Conservation (phyloP, 2,888 invertebrate species). For the Chelonus formosanus region DNA sequence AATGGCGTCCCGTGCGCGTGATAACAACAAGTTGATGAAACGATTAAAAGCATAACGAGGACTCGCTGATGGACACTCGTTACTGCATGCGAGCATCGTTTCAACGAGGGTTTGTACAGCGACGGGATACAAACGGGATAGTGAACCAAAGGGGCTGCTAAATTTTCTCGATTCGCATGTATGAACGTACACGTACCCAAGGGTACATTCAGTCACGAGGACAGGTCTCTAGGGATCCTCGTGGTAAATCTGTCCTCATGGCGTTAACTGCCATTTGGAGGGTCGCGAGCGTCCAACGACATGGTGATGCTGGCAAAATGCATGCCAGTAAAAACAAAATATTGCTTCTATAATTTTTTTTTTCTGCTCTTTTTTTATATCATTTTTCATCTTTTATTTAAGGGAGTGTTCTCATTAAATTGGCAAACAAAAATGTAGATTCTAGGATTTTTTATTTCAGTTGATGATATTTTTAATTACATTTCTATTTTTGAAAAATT, state of each 20-base stretch:
- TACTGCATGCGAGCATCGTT: constrained; percentile 8
- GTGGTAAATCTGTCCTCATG: constrained; percentile 59
- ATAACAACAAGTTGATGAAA: constrained; percentile 63
- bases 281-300: constrained; percentile 34
- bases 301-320: constrained; percentile 3
- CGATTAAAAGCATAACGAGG: constrained; percentile 62
- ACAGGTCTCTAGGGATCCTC: constrained; percentile 52
- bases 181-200: constrained; percentile 55
- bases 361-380: background rate
- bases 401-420: too few species aligned
- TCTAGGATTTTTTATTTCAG: too few species aligned
- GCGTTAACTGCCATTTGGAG: constrained; percentile 59
- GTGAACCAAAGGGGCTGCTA: constrained; percentile 42
- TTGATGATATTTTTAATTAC: too few species aligned
- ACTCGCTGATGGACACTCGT: constrained; percentile 43
- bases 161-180: constrained; percentile 62
- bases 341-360: constrained; percentile 3
- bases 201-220: constrained; percentile 58
- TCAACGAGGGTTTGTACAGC: background rate
- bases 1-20: constrained; percentile 48
- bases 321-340: constrained; percentile 1
- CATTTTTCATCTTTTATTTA: background rate
- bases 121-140: background rate
- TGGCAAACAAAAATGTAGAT: too few species aligned
- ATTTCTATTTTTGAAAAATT: too few species aligned